phyloP scores from a whole-genome alignment of 2,797 vertebrate species.

The Syngnathus acus region DNA sequence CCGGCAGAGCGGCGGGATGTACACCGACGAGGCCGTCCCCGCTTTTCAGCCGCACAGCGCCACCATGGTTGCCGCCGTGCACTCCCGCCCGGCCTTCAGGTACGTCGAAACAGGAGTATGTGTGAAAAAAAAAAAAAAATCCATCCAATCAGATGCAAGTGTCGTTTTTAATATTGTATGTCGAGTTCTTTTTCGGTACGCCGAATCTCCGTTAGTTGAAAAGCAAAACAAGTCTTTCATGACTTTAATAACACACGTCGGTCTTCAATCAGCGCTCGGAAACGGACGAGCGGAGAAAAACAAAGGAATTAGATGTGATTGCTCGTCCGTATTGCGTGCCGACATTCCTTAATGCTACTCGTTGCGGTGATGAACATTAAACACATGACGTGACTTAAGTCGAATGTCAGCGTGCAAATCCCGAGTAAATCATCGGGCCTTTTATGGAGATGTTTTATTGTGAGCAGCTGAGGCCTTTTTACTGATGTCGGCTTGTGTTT shows the following conservation, averaged over 20 bases:
- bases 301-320: constrained; percentile 25
- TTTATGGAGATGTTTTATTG: constrained; percentile 51
- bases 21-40: constrained; percentile 84
- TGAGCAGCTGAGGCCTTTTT: constrained; percentile 47
- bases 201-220: background rate
- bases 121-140: background rate
- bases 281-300: constrained; percentile 21
- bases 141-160: no score
- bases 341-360: constrained; percentile 29
- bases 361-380: constrained; percentile 40
- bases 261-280: constrained; percentile 12
- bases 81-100: constrained; percentile 71
- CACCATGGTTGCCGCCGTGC: constrained; percentile 72
- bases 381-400: constrained; percentile 41
- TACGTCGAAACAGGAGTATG: constrained; percentile 30
- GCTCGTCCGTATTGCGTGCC: constrained; percentile 23
- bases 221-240: constrained; percentile 21
- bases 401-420: constrained; percentile 41
- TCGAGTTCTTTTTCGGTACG: background rate
- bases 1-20: constrained; percentile 84
- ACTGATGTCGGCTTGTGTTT: constrained; percentile 57
- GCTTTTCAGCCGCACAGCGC: constrained; percentile 88
- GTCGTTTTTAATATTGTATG: no score
- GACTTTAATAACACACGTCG: constrained; percentile 2
- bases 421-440: constrained; percentile 39